Percentiles rank a stretch among this genome's conserved stretches.
Evolutionary conservation across 1,140 invertebrate species (phyloP).

Genomic region (Melanaphis sacchari): DNA sequence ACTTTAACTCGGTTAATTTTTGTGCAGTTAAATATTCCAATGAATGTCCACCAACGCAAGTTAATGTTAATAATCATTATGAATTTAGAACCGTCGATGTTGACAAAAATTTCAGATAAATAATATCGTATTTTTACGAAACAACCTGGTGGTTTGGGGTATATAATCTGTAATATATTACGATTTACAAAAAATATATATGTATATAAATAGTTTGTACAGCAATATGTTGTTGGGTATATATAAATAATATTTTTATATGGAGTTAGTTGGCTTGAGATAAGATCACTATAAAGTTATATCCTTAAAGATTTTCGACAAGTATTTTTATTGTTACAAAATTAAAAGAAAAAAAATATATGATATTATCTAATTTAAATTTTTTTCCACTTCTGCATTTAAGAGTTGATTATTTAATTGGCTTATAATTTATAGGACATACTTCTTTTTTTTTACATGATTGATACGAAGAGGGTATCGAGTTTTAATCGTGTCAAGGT

Average conservation of each 20-base stretch:
- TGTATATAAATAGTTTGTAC: background rate
- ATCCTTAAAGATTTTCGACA: background rate
- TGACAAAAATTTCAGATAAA: background rate
- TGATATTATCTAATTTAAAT: background rate
- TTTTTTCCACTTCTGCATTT: background rate
- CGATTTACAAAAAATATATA: background rate
- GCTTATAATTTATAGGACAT: background rate
- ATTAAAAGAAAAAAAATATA: conserved; percentile 18
- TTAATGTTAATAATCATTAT: background rate
- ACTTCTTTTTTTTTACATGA: background rate
- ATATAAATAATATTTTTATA: background rate
- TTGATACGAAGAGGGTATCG: background rate
- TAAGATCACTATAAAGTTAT: background rate
- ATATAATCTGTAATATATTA: background rate
- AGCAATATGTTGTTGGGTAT: background rate
- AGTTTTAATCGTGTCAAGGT: conserved; percentile 38
- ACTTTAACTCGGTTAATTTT: background rate
- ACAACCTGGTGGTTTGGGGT: too few species aligned
- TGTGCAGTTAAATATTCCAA: background rate
- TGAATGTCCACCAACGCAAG: background rate
- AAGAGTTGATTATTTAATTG: background rate
- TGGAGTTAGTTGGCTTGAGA: background rate
- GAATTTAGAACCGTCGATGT: background rate
- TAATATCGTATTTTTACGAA: background rate
- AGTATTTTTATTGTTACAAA: background rate